Evolutionary conservation across 2,113 vertebrate genomes (phyloP), one percentile per base, ranked within the genome.

Genomic region (Scatophagus argus): DNA sequence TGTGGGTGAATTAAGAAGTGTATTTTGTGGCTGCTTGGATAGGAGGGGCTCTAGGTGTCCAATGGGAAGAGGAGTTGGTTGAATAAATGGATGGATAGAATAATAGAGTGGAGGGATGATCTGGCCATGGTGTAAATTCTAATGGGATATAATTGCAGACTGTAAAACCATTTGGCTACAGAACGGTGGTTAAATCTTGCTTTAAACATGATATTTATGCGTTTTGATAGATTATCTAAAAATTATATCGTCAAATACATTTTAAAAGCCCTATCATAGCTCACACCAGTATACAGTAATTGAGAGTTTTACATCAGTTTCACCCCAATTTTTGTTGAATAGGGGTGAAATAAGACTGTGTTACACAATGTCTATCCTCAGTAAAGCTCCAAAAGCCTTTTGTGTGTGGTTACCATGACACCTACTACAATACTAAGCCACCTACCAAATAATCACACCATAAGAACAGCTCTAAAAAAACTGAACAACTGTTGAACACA

Each of bases 321-420:
- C 51, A 47, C 7, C 44, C 29, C 1, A 59, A 6, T 29, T 59
- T 43, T 51, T 25, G 23, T 19, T 38, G 3, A 44, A 27, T 12
- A 32, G 47, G 29, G 3, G 17, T 61, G 52, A 66, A 77, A 49
- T 55, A 25, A 41, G 27, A n/a, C 34, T 39, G 16, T 56, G 61
- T 60, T 77, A 41, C 17, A 69, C 56, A 27, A 46, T 38, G 55
- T 46, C 38, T 61, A 11, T 34, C 6, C 1, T 19, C 56, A 23
- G 12, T 34, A 23, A 58, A 69, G 7, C 52, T 67, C 39, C 25
- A 34, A 59, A 55, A 66, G 55, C 29, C 43, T 76, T 77, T 56
- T 69, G 27, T 73, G n/a, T 54, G 46, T 61, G 56, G 68, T 68
- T 83, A 64, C 69, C 74, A 85, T 81, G 83, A 74, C 83, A 78